A percentile compares a stretch with the other conserved stretches of the same genome.
Conservation (phyloP, 2,888 invertebrate species). For the Allophyes oxyacanthae region DNA sequence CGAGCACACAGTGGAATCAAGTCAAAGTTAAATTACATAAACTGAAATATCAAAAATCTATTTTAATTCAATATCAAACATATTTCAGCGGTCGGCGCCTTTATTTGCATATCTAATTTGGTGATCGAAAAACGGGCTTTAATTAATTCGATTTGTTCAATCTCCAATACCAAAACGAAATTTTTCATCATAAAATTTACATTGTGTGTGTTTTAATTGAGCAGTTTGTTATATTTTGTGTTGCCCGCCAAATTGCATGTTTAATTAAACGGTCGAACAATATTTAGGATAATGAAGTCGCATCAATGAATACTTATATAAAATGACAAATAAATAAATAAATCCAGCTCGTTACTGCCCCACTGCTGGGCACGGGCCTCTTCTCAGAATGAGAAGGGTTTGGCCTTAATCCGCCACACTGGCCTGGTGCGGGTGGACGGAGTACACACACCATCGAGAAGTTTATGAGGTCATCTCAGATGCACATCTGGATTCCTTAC, state of each 20-base stretch:
- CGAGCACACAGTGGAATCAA: too few relatives aligned
- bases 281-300: neutral
- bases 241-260: conserved; percentile 29
- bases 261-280: conserved; percentile 17
- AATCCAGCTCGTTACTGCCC: too few relatives aligned
- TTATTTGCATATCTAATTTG: conserved; percentile 37
- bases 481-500: too few relatives aligned
- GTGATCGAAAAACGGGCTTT: conserved; percentile 21
- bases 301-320: too few relatives aligned
- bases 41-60: conserved; percentile 1
- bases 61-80: conserved; percentile 10
- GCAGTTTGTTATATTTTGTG: conserved; percentile 46
- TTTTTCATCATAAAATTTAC: conserved; percentile 45
- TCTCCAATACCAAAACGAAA: conserved; percentile 30
- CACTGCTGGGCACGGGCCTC: too few relatives aligned
- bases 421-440: too few relatives aligned
- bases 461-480: too few relatives aligned
- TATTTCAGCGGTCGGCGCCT: conserved; percentile 7
- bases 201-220: conserved; percentile 38
- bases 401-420: too few relatives aligned
- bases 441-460: too few relatives aligned
- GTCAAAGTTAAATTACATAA: neutral
- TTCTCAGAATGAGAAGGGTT: too few relatives aligned
- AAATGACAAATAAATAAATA: too few relatives aligned
- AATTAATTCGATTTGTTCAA: conserved; percentile 32